Percentiles rank a stretch among this genome's conserved stretches.
Conservation (phyloP, 2,113 vertebrate genomes). For the Psilopogon haemacephalus region DNA sequence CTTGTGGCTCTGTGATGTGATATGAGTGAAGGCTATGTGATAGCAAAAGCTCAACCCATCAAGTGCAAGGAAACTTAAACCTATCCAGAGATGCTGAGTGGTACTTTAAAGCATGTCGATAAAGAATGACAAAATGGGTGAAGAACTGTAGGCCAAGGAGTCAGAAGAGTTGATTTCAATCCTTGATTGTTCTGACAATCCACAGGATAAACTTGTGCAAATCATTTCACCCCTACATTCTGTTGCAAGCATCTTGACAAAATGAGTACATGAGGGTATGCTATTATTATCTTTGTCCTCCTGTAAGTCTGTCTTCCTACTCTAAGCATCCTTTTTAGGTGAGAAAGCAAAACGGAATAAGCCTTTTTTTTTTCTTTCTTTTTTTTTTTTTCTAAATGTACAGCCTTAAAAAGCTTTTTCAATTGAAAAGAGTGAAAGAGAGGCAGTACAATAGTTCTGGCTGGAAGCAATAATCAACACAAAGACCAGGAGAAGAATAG, state of each 20-base stretch:
- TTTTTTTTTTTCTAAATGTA: not conserved
- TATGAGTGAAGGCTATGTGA: not conserved
- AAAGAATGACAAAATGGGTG: not conserved
- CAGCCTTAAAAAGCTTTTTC: not conserved
- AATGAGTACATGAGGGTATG: not conserved
- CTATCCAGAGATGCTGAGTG: not conserved
- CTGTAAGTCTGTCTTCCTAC: not conserved
- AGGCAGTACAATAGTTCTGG: not conserved
- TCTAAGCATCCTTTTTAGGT: not conserved
- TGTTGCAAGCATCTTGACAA: not conserved
- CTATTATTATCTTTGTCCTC: not conserved
- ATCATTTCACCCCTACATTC: not conserved
- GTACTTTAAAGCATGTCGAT: not conserved
- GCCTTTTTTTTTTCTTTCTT: fast-evolving
- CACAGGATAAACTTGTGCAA: not conserved
- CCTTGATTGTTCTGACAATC: not conserved
- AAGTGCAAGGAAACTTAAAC: not conserved
- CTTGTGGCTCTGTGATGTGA: not conserved
- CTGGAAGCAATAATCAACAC: not conserved
- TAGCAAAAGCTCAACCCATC: not conserved
- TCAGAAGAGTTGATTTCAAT: not conserved
- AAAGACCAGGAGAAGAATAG: not conserved
- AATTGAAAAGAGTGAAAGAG: not conserved
- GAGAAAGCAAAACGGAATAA: not conserved
- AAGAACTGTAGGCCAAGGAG: not conserved